Evolutionary conservation across 2,797 vertebrate genomes (phyloP).

Genomic region (Malurus splendens): DNA sequence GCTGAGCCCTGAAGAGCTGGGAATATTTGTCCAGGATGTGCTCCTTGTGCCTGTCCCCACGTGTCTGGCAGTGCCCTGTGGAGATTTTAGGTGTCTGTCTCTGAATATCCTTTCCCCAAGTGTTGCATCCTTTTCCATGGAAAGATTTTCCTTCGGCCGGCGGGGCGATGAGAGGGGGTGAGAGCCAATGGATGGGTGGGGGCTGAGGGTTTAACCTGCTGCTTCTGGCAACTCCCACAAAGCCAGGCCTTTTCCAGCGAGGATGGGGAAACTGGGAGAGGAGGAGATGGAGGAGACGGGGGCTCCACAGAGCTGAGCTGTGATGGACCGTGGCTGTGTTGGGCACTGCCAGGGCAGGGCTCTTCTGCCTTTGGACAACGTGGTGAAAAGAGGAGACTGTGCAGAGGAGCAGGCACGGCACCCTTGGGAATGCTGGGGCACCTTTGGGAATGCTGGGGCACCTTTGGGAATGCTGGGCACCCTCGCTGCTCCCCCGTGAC

Average conservation of each 20-base stretch:
- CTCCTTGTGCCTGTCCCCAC: neutral
- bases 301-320: neutral
- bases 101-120: neutral
- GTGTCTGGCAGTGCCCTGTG: neutral
- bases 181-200: neutral
- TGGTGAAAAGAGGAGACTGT: neutral
- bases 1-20: neutral
- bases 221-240: neutral
- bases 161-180: neutral
- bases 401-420: neutral
- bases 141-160: neutral
- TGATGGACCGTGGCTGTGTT: rapidly evolving
- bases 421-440: neutral
- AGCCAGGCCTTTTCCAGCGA: neutral
- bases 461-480: neutral
- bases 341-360: rapidly evolving
- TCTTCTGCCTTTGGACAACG: neutral
- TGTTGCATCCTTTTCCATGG: neutral
- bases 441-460: neutral
- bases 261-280: neutral
- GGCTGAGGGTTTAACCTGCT: neutral
- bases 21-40: neutral
- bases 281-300: neutral
- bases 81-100: neutral
- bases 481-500: rapidly evolving